A percentile compares a stretch with the other conserved stretches of the same genome.
Evolutionary conservation across 1,140 invertebrate species (phyloP).

Genomic region (Tetramorium parvispinum): DNA sequence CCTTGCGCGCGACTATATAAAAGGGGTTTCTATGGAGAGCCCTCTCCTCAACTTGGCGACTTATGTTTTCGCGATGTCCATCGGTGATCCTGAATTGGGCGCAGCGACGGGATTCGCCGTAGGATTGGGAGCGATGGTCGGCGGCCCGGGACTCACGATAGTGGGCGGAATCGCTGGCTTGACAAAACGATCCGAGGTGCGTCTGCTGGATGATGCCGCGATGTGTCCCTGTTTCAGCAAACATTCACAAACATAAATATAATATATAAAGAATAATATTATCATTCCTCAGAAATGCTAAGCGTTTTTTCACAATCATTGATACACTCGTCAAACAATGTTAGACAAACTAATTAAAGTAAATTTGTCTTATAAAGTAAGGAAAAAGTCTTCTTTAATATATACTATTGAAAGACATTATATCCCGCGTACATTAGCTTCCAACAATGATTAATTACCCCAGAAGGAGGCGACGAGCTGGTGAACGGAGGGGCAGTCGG

Average conservation of each 20-base stretch:
- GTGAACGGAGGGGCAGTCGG: constrained; percentile 86
- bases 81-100: constrained; percentile 77
- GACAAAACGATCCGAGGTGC: constrained; percentile 91
- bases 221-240: constrained; percentile 77
- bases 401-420: background rate
- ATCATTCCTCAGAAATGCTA: background rate
- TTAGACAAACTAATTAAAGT: constrained; percentile 9
- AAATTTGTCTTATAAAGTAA: background rate
- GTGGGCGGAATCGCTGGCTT: constrained; percentile 90
- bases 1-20: constrained; percentile 74
- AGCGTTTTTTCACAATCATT: background rate
- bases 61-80: constrained; percentile 85
- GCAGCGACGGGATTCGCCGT: constrained; percentile 70
- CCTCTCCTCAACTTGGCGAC: constrained; percentile 31
- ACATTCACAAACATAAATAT: constrained; percentile 61
- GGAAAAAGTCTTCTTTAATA: background rate
- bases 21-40: constrained; percentile 59
- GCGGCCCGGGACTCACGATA: constrained; percentile 81
- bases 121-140: constrained; percentile 70
- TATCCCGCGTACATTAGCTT: background rate
- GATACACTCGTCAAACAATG: background rate
- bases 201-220: constrained; percentile 86
- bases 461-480: constrained; percentile 85
- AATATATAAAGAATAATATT: constrained; percentile 25
- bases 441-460: constrained; percentile 65